These are phyloP conservation scores for Ochlodes sylvanus DNA, from an alignment of 2,888 invertebrate species.

Conservation along the genomic window DNA sequence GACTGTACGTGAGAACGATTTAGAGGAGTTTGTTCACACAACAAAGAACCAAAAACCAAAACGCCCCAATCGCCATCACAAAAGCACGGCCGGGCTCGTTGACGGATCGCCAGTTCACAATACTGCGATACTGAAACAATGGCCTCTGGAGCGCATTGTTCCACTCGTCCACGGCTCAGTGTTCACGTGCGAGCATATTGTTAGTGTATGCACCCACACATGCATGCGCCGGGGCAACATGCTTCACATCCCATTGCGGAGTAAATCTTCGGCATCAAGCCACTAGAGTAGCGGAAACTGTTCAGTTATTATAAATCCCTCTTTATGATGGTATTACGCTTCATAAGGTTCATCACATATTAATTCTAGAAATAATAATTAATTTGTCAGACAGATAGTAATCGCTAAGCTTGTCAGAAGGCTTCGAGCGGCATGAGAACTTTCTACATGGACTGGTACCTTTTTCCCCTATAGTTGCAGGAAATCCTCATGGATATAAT, in stretches of 20 bases:
- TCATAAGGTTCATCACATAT: no score
- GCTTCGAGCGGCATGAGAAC: no score
- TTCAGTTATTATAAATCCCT: no score
- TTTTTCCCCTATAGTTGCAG: no score
- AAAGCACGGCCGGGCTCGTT: slow-evolving; percentile 27
- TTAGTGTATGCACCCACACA: slow-evolving; percentile 48
- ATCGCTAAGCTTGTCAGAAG: no score
- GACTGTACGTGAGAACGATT: not conserved
- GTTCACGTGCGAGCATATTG: slow-evolving; percentile 53
- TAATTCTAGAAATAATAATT: no score
- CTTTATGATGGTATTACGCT: no score
- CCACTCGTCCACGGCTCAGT: slow-evolving; percentile 39
- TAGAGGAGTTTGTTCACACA: not conserved
- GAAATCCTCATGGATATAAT: no score
- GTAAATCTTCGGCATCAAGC: slow-evolving; percentile 65
- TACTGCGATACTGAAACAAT: slow-evolving; percentile 42
- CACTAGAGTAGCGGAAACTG: slow-evolving; percentile 41
- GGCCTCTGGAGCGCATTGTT: slow-evolving; percentile 42
- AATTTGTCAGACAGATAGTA: no score
- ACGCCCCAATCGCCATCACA: slow-evolving; percentile 1
- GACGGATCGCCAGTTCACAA: slow-evolving; percentile 44
- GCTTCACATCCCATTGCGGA: slow-evolving; percentile 60
- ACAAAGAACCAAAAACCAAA: slow-evolving; percentile 5
- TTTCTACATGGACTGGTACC: no score
- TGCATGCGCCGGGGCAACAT: slow-evolving; percentile 62